Evolutionary conservation across 1,140 invertebrate genomes (phyloP), one percentile per base, ranked within the genome.

Genomic region (Stenopsyche tienmushanensis): DNA sequence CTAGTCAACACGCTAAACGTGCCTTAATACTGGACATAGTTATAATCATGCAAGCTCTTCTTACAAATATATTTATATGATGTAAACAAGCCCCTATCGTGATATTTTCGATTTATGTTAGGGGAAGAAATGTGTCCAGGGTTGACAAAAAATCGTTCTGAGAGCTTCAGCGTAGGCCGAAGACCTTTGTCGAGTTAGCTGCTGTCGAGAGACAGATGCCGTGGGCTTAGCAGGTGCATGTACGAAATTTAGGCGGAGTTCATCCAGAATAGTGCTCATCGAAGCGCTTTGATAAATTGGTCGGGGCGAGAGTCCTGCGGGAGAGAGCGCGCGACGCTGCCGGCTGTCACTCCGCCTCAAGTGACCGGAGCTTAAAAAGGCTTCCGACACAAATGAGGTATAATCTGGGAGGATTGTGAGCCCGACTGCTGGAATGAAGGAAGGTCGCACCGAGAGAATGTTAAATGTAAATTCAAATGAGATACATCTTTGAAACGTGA

Each of bases 401-500:
- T 69, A 69, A 69, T 69, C 63, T 69, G 52, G 50, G 53, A 15
- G 67, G 58, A 62, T 69, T 62, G 29, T 49, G 63, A 26, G 50
- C n/a, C 54, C 25, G 42, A 15, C 59, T 2, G 23, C 52, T 42
- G 55, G 29, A 57, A 58, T 52, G 50, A 64, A 54, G 62, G 62
- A 25, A 42, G 52, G 15, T 41, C n/a, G 17, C 26, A 45, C 54
- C 34, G 15, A 24, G 23, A 53, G 67, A 65, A 65, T 65, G 63
- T 44, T 65, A 60, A 64, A 69, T 65, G 67, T 69, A 69, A 69
- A 69, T 69, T 69, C 64, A 65, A 69, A 69, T 69, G 63, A 59
- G 57, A 64, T 59, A 69, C 64, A 57, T 69, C 63, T 65, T 69
- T 65, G 67, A 69, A 65, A 65, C 66, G 66, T 69, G 66, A 69